phyloP scores from a whole-genome alignment of 2,113 vertebrate genomes.

The Megaceryle torquata region DNA sequence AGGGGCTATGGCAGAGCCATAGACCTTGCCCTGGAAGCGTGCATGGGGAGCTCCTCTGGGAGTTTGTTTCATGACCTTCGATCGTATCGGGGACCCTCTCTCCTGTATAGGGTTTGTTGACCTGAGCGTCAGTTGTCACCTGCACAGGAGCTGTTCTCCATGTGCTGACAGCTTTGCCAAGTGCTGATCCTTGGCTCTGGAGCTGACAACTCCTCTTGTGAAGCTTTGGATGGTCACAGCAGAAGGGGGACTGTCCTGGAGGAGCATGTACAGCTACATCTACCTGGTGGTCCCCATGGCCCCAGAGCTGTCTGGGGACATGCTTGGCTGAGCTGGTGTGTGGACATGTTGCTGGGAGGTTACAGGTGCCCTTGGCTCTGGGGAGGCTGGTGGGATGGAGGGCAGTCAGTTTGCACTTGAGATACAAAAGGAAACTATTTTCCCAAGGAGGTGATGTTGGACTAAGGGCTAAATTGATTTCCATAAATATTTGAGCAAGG shows the following conservation, averaged over 20 bases:
- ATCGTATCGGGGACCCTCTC: neutral
- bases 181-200: neutral
- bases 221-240: neutral
- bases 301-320: neutral
- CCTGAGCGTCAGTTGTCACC: neutral
- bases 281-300: rapidly evolving
- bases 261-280: neutral
- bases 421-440: conserved; percentile 27
- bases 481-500: conserved; percentile 73
- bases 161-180: neutral
- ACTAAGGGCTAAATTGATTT: conserved; percentile 65
- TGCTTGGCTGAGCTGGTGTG: rapidly evolving
- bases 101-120: neutral
- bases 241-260: neutral
- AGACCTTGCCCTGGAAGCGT: neutral
- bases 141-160: neutral
- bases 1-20: neutral
- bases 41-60: neutral
- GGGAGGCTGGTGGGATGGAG: neutral
- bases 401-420: neutral
- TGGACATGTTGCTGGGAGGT: neutral
- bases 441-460: conserved; percentile 55
- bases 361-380: neutral
- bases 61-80: neutral
- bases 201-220: neutral